Evolutionary conservation across 2,888 invertebrate genomes (phyloP), one percentile per base, ranked within the genome.

Genomic region (Cerceris ruficornis): DNA sequence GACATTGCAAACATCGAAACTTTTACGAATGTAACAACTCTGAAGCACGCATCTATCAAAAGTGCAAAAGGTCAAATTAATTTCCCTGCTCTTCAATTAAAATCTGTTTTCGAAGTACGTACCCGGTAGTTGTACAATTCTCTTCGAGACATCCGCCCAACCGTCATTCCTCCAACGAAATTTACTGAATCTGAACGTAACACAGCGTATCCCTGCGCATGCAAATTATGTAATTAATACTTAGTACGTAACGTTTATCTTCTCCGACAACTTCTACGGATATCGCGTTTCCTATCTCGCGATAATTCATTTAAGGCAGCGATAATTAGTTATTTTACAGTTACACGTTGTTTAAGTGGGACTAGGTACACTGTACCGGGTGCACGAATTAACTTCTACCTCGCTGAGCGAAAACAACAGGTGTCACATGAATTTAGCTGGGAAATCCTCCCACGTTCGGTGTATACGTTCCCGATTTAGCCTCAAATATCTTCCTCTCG

Each of bases 361-460:
- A 65, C 49, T 54, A 67, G 58, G 57, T 39, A 13, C 42, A 62
- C 14, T 49, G 49, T 76, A 78, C 78, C 76, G 75, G 57, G 43
- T 65, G 70, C 59, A 54, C 73, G 77, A 81, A 83, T 83, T 83
- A 83, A 77, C 78, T 28, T 62, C 72, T 77, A 64, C 78, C 73
- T 79, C 76, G 69, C 49, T 60, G 72, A 75, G 61, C 73, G 69
- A 61, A 75, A 59, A 79, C 83, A 83, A 83, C 83, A 83, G 83
- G 83, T 83, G 83, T 81, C 83, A 81, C 81, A 79, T 83, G 83
- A 83, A 83, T 83, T 81, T 70, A 66, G 76, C 72, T 58, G 71
- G 75, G 62, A 68, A 73, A 75, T 73, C 74, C 74, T 68, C 54
- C 65, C 58, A 57, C 72, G 57, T 57, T 69, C 74, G 50, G 68